These are phyloP conservation scores for Agrotis exclamationis DNA, from an alignment of 2,888 invertebrate species.

Conservation along the genomic window DNA sequence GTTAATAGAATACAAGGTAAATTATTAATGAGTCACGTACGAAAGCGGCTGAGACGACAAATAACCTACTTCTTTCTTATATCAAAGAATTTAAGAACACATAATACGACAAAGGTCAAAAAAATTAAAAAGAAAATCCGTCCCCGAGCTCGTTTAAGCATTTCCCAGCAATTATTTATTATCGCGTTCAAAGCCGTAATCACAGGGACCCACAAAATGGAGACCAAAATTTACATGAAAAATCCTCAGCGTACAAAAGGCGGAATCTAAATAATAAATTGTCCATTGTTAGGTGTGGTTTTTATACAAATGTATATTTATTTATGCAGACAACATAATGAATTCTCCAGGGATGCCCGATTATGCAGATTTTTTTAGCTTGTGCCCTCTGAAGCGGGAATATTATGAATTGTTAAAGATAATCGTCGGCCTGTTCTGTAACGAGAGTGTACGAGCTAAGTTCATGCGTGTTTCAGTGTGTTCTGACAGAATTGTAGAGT, in stretches of 20 bases:
- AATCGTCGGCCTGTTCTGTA: conserved; percentile 43
- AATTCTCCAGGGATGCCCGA: conserved; percentile 81
- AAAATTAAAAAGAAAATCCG: conserved; percentile 63
- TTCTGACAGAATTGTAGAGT: conserved; percentile 44
- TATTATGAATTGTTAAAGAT: conserved; percentile 70
- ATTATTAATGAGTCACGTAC: not conserved
- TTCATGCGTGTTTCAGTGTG: conserved; percentile 30
- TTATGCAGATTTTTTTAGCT: conserved; percentile 82
- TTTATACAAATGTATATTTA: conserved; percentile 84
- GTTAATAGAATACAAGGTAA: not conserved
- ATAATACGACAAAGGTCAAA: conserved; percentile 51
- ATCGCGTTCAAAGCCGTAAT: conserved; percentile 75
- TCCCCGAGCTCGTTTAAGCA: conserved; percentile 55
- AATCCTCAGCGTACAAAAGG: conserved; percentile 77
- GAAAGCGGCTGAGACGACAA: not conserved
- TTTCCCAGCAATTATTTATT: conserved; percentile 72
- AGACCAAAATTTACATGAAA: conserved; percentile 84
- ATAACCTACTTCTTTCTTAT: conserved; percentile 3
- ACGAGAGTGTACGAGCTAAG: conserved; percentile 32
- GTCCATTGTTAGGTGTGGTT: conserved; percentile 84
- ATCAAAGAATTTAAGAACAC: conserved; percentile 54
- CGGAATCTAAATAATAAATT: conserved; percentile 90
- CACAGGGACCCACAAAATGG: conserved; percentile 73
- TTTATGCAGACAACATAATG: conserved; percentile 88
- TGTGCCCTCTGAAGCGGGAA: conserved; percentile 66